Conservation (phyloP, 1,140 invertebrate genomes). For the Tetramorium simillimum region DNA sequence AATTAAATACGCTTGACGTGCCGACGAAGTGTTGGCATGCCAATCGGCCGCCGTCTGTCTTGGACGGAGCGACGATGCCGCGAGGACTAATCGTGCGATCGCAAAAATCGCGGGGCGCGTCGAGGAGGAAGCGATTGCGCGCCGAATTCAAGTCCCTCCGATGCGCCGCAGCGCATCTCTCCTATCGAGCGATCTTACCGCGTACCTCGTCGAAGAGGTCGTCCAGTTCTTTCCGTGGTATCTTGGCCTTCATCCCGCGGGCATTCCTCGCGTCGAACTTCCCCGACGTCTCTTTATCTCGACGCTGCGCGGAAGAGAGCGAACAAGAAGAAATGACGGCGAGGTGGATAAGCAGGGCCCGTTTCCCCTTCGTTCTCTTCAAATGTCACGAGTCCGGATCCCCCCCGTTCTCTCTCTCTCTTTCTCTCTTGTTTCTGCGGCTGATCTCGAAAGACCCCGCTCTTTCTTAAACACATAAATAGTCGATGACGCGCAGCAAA, state of each 20-base stretch:
- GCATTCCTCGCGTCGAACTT: conserved; percentile 76
- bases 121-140: conserved; percentile 39
- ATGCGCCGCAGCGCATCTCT: conserved; percentile 22
- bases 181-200: conserved; percentile 58
- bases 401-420: background rate
- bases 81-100: conserved; percentile 53
- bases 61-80: conserved; percentile 44
- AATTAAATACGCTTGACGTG: conserved; percentile 43
- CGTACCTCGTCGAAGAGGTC: conserved; percentile 83
- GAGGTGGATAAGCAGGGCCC: background rate
- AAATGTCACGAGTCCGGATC: background rate
- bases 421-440: conserved; percentile 21
- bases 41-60: conserved; percentile 35
- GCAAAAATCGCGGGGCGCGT: conserved; percentile 52
- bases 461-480: conserved; percentile 75
- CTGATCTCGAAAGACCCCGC: conserved; percentile 12
- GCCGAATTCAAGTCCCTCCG: conserved; percentile 51
- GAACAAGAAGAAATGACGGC: conserved; percentile 7
- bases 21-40: conserved; percentile 49
- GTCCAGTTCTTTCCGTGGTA: conserved; percentile 81
- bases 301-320: conserved; percentile 26
- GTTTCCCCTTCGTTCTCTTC: conserved; percentile 26
- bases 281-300: conserved; percentile 59
- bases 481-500: conserved; percentile 77
- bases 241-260: conserved; percentile 81